A percentile compares a stretch with the other conserved stretches of the same genome.
Evolutionary conservation across 2,888 invertebrate species (phyloP).

Genomic region (Drosophila yooni): DNA sequence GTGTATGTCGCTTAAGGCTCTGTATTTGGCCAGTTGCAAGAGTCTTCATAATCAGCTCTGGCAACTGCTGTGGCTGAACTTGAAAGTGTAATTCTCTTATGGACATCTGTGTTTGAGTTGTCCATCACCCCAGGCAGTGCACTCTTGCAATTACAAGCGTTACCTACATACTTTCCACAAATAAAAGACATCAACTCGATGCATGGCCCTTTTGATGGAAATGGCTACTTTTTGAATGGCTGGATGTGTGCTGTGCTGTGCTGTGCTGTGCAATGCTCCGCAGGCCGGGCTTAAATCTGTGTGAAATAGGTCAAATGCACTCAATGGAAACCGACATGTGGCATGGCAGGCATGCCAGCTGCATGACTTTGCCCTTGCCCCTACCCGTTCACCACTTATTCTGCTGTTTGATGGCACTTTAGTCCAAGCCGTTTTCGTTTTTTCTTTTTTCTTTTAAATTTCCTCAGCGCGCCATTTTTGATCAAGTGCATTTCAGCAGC

Average conservation of each 20-base stretch:
- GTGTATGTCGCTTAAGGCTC: conserved; percentile 33
- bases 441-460: conserved; percentile 21
- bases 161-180: conserved; percentile 51
- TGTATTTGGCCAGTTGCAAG: conserved; percentile 35
- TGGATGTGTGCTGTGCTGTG: conserved; percentile 2
- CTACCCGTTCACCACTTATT: conserved; percentile 10
- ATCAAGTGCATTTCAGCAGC: conserved; percentile 71
- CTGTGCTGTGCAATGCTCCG: neutral
- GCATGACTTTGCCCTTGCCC: conserved; percentile 23
- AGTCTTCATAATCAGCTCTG: conserved; percentile 42
- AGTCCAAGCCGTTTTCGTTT: conserved; percentile 27
- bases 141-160: conserved; percentile 72
- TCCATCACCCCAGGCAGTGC: conserved; percentile 45
- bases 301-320: conserved; percentile 72
- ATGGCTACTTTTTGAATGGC: conserved; percentile 48
- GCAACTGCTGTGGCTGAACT: conserved; percentile 44
- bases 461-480: conserved; percentile 66
- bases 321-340: conserved; percentile 70
- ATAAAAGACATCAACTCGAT: conserved; percentile 52
- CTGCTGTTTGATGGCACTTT: conserved; percentile 54
- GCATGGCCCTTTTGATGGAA: conserved; percentile 50
- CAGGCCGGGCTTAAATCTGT: conserved; percentile 49
- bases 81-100: conserved; percentile 3
- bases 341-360: conserved; percentile 48
- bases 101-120: conserved; percentile 12